Evolutionary conservation across 2,113 vertebrate genomes (phyloP), one percentile per base, ranked within the genome.

Genomic region (Phaethornis superciliosus): DNA sequence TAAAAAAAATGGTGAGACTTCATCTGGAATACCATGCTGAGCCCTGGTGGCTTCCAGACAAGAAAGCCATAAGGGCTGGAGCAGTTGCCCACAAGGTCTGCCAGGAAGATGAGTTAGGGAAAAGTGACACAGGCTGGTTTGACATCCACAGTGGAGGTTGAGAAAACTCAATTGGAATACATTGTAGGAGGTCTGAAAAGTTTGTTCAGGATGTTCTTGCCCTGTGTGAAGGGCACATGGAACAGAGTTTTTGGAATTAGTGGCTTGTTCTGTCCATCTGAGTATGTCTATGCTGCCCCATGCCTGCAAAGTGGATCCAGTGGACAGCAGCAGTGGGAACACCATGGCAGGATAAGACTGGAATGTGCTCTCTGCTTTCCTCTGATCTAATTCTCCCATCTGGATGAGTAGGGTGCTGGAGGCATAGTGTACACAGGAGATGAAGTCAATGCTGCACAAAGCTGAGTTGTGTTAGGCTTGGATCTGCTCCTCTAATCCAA

Each of bases 241-340:
- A 28, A 46, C 11, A 37, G 28, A 63, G 19, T 5, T 78, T 35
- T 21, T 51, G 23, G 62, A 30, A 42, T 67, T 28, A 22, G 22
- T 1, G 2, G 4, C 37, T 67, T 62, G 55, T 83, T 72, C 37
- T 56, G 3, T 62, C 22, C 21, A 23, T 37, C 15, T 20, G 28
- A 51, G 56, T 52, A 74, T 17, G 23, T 52, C 16, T 46, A n/a
- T 7, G 13, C 33, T 72, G 28, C 52, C 1, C 1, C 0, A 0
- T 15, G 42, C 9, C n/a, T 42, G 40, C 4, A 22, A 6, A n/a
- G 22, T 1, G 3, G 40, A 40, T 67, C 19, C 42, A 37, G 4
- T 14, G 32, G 80, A 51, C 15, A 46, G 15, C 37, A 52, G 37
- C 5, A 26, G 7, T 19, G 51, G 44, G 23, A 52, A 26, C 15